A percentile compares a stretch with the other conserved stretches of the same genome.
phyloP scores from a whole-genome alignment of 2,797 vertebrate genomes.

The Loris lydekkerianus region DNA sequence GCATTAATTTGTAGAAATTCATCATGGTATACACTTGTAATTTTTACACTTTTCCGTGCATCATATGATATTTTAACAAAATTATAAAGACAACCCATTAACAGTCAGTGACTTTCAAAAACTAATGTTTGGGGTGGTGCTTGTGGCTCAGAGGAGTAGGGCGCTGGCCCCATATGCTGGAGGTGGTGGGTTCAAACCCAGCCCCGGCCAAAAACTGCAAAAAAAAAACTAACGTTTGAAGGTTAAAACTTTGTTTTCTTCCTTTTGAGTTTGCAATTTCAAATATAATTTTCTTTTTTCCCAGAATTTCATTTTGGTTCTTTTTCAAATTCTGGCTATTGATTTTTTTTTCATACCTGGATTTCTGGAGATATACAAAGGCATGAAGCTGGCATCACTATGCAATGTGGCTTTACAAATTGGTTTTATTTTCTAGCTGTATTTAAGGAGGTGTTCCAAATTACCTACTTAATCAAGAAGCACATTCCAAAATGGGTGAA shows the following conservation, averaged over 20 bases:
- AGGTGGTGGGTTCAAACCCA: too few species aligned
- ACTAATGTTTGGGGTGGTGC: neutral
- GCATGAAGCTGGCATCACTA: constrained; percentile 72
- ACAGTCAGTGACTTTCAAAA: constrained; percentile 26
- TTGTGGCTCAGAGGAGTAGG: too few species aligned
- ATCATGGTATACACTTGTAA: neutral
- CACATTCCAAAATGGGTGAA: constrained; percentile 65
- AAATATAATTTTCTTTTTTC: constrained; percentile 54
- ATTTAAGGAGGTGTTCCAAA: constrained; percentile 85
- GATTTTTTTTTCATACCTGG: constrained; percentile 30
- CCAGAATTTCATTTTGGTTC: constrained; percentile 47
- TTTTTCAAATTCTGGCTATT: constrained; percentile 44
- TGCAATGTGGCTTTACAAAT: constrained; percentile 81
- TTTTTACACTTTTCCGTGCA: constrained; percentile 27
- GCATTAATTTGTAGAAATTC: constrained; percentile 51
- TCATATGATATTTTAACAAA: neutral
- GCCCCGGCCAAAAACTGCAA: too few species aligned
- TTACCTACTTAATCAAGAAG: constrained; percentile 76
- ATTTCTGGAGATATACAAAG: constrained; percentile 74
- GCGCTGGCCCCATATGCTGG: too few species aligned
- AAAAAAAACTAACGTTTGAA: neutral
- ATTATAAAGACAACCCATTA: constrained; percentile 19
- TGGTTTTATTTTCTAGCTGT: constrained; percentile 82
- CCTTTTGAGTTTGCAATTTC: constrained; percentile 32
- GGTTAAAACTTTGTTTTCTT: neutral